These are phyloP conservation scores for Trichonephila clavipes DNA, from an alignment of 1,140 invertebrate genomes.

Conservation along the genomic window DNA sequence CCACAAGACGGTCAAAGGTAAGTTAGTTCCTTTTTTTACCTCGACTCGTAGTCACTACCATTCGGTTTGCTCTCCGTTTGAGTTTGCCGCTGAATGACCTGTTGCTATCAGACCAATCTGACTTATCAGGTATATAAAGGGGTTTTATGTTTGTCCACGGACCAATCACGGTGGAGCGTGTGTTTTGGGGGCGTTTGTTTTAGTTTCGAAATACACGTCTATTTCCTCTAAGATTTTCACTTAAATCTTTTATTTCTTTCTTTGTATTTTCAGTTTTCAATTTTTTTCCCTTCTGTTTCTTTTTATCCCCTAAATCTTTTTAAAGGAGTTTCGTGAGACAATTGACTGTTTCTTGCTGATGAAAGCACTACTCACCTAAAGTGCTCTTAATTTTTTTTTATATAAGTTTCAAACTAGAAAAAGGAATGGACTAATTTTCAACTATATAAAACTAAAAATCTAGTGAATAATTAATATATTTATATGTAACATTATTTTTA, in stretches of 20 bases:
- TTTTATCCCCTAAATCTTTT: no score
- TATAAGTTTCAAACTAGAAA: no score
- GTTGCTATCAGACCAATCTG: constrained; percentile 5
- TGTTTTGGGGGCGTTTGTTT: constrained; percentile 43
- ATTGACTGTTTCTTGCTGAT: no score
- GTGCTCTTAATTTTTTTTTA: no score
- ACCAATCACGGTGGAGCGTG: constrained; percentile 31
- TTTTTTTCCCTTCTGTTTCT: background rate
- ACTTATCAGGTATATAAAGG: constrained; percentile 11
- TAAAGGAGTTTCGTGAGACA: no score
- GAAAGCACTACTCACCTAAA: no score
- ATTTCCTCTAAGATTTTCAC: background rate
- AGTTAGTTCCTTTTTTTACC: background rate
- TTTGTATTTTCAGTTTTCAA: background rate
- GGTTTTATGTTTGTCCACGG: background rate
- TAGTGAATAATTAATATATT: no score
- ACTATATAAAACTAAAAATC: no score
- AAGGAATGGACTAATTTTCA: no score
- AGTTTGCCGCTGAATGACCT: constrained; percentile 33
- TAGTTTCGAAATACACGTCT: background rate
- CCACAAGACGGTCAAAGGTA: constrained; percentile 8
- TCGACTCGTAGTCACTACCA: background rate
- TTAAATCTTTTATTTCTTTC: background rate
- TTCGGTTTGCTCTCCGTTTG: background rate
- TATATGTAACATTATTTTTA: no score